Conservation (phyloP, 2,113 vertebrate species). For the Amphilophus citrinellus region DNA sequence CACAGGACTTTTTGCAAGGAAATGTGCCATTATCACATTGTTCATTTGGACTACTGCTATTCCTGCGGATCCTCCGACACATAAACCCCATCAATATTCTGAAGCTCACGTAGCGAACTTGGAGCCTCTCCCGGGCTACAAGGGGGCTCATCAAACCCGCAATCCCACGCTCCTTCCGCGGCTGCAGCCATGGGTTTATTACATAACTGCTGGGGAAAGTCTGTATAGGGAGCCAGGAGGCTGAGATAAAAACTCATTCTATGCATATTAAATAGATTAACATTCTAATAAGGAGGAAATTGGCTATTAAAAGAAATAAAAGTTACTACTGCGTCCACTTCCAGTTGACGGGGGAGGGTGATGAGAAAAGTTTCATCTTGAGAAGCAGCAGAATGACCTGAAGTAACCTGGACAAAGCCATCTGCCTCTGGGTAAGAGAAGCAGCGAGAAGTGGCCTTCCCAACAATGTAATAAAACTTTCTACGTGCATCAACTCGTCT, state of each 20-base stretch:
- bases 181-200: conserved; percentile 45
- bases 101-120: conserved; percentile 21
- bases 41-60: neutral
- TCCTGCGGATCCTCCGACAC: neutral
- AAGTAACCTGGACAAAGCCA: conserved; percentile 74
- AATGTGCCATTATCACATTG: neutral
- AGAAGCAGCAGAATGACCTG: conserved; percentile 69
- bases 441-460: conserved; percentile 27
- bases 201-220: conserved; percentile 56
- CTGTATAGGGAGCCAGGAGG: conserved; percentile 39
- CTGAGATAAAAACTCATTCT: conserved; percentile 47
- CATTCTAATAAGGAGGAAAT: neutral
- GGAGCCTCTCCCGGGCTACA: conserved; percentile 29
- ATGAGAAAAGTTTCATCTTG: conserved; percentile 12
- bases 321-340: neutral
- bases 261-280: conserved; percentile 31
- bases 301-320: neutral
- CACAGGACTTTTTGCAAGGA: neutral
- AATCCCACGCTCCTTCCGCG: conserved; percentile 54
- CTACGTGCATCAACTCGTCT: accelerated
- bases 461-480: neutral
- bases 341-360: neutral
- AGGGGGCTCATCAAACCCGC: conserved; percentile 34
- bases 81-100: conserved; percentile 36
- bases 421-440: conserved; percentile 20